These are phyloP conservation scores for Enteromius unitaeniatus DNA, from an alignment of 2,797 vertebrate species.

Conservation along the genomic window DNA sequence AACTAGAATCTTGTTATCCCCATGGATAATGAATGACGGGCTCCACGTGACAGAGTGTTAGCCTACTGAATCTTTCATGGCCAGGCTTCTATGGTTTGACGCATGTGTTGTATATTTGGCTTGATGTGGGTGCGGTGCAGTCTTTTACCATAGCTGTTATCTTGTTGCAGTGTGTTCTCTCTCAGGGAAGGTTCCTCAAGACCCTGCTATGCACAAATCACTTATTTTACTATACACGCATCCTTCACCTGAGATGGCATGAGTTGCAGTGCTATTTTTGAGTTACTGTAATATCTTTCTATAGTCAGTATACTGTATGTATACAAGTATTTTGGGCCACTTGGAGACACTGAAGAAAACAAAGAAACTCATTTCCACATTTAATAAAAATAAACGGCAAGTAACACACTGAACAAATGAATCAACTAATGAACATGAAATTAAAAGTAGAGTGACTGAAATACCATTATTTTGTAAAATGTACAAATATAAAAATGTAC, in stretches of 20 bases:
- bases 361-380: background rate
- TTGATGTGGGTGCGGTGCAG: constrained; percentile 30
- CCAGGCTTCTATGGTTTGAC: constrained; percentile 18
- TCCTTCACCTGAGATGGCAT: background rate
- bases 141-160: constrained; percentile 25
- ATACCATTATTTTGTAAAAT: background rate
- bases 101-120: constrained; percentile 16
- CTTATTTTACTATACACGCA: background rate
- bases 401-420: background rate
- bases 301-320: background rate
- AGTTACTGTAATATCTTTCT: background rate
- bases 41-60: constrained; percentile 23
- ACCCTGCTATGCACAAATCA: constrained; percentile 19
- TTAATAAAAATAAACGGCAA: background rate
- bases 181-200: constrained; percentile 30
- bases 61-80: constrained; percentile 34
- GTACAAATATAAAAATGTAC: too few species aligned
- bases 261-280: background rate
- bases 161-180: constrained; percentile 40
- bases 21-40: constrained; percentile 38
- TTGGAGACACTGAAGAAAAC: background rate
- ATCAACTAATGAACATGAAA: background rate
- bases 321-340: background rate
- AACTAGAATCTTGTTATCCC: constrained; percentile 17
- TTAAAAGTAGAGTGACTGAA: background rate